Evolutionary conservation across 2,113 vertebrate species (phyloP), one percentile per base, ranked within the genome.

Genomic region (Choloepus hoffmanni): DNA sequence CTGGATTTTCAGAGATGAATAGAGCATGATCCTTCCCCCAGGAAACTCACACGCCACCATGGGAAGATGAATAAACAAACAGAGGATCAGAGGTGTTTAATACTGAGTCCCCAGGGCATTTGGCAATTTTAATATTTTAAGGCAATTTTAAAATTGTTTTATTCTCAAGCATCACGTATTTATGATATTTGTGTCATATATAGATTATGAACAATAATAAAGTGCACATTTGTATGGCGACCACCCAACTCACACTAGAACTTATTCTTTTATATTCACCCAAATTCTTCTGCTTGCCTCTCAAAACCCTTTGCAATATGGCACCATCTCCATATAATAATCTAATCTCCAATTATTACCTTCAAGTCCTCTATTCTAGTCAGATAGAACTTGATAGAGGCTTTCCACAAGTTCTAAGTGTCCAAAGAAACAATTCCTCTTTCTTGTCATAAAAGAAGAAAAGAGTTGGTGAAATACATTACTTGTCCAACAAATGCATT

Each of bases 391-490:
- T 58, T 28, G 15, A 74, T 48, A 88, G 67, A 79, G n/a, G 77
- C 26, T 65, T 63, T 92, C 33, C 63, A 94, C 24, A 79, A 87
- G 81, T 45, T 81, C 14, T 92, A 72, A 72, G 40, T 55, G 68
- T 67, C 62, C 58, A 90, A 93, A 18, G 81, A 92, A 93, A 76
- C 15, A 90, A 86, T 4, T 92, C 13, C 6, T 87, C 67, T 58
- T 95, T 95, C 93, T 95, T 95, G 14, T 81, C 36, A 92, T 16
- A 89, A 93, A 92, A 93, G 60, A 92, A 87, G 88, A 60, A 84
- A 93, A 95, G 30, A 97, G 40, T 63, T 85, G 48, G 87, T 8
- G 40, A 72, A 96, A 76, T 50, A 74, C 55, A 93, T 70, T 91
- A 90, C 70, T 92, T 90, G n/a, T 60, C 19, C 92, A 85, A 36